phyloP scores from a whole-genome alignment of 2,113 vertebrate species.

The Thamnophis sirtalis region DNA sequence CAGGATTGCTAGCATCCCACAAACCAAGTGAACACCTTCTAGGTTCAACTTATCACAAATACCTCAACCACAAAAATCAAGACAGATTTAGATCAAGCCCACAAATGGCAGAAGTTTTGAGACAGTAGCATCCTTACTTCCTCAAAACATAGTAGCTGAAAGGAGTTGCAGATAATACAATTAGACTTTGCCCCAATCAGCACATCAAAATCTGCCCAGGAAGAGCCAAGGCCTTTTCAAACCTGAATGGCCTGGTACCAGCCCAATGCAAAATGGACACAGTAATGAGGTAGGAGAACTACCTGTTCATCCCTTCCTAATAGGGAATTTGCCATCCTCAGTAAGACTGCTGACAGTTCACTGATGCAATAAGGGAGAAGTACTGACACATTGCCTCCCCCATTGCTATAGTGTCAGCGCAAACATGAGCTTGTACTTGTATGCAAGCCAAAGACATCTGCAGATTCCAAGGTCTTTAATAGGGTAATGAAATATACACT shows the following conservation, averaged over 20 bases:
- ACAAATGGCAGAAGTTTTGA: background rate
- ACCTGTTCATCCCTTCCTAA: background rate
- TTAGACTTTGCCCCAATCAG: background rate
- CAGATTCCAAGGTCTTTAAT: background rate
- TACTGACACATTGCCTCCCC: background rate
- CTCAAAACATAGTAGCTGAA: background rate
- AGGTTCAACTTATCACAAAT: background rate
- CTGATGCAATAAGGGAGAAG: too few relatives aligned
- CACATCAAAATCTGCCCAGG: background rate
- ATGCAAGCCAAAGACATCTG: background rate
- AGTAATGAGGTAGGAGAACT: background rate
- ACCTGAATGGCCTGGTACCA: background rate
- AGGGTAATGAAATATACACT: background rate
- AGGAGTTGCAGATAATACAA: background rate
- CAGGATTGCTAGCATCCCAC: background rate
- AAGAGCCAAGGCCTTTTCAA: background rate
- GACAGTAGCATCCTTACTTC: background rate
- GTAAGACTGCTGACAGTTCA: background rate
- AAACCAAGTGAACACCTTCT: background rate
- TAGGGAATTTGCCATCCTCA: background rate
- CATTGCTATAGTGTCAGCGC: background rate
- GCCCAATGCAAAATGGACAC: background rate
- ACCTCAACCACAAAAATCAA: background rate
- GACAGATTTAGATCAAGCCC: background rate
- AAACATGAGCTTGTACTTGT: background rate